Percentiles rank a stretch among this genome's conserved stretches.
phyloP scores from a whole-genome alignment of 2,888 invertebrate genomes.

The Parasteatoda lunata region DNA sequence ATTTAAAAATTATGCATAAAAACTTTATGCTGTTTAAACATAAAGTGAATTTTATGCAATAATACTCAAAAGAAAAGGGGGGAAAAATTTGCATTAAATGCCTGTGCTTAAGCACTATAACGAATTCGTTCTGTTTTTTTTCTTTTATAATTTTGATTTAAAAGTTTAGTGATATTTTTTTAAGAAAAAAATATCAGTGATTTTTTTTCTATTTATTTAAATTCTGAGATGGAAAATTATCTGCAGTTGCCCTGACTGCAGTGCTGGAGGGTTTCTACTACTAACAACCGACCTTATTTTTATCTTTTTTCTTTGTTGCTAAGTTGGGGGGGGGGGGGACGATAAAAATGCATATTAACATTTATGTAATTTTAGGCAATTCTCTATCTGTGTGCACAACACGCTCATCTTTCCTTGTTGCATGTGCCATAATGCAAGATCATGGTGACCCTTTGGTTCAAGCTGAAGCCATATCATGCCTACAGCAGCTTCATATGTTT shows the following conservation, averaged over 20 bases:
- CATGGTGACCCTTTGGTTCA: conserved; percentile 87
- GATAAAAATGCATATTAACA: not conserved
- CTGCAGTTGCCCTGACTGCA: too few relatives aligned
- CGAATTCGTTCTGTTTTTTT: too few relatives aligned
- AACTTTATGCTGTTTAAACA: not conserved
- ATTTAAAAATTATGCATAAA: not conserved
- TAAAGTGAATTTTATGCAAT: not conserved
- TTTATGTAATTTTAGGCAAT: conserved; percentile 77
- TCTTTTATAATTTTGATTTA: too few relatives aligned
- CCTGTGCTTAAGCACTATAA: too few relatives aligned
- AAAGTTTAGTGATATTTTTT: too few relatives aligned
- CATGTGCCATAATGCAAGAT: conserved; percentile 90
- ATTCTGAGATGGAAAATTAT: not conserved
- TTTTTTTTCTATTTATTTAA: too few relatives aligned
- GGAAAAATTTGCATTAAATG: too few relatives aligned
- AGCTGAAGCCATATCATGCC: conserved; percentile 95
- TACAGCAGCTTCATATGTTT: conserved; percentile 98
- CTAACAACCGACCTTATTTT: not conserved
- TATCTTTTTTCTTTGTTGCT: not conserved
- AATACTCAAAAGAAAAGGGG: not conserved
- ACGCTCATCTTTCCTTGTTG: conserved; percentile 89
- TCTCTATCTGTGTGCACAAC: conserved; percentile 84
- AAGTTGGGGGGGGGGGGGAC: too few relatives aligned
- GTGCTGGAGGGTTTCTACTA: not conserved
- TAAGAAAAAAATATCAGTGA: too few relatives aligned